These are phyloP conservation scores for Psittacula echo DNA, from an alignment of 2,797 vertebrate genomes.

Conservation along the genomic window DNA sequence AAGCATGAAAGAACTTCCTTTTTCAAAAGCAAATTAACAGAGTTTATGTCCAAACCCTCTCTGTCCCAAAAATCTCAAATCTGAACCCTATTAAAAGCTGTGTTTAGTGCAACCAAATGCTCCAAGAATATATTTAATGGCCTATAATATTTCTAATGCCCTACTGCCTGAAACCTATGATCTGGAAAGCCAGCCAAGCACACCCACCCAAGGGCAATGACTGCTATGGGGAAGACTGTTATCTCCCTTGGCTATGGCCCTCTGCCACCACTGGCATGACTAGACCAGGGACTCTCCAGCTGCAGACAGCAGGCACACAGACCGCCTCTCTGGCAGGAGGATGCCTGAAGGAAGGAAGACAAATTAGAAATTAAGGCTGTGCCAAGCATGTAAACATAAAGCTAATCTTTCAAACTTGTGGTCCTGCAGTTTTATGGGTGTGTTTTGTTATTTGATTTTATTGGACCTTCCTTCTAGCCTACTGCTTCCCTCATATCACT, in stretches of 20 bases:
- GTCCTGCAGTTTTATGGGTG: neutral
- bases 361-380: neutral
- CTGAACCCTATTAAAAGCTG: slow-evolving; percentile 60
- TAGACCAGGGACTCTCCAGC: neutral
- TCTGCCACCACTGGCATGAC: neutral
- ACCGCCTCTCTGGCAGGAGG: neutral
- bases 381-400: neutral
- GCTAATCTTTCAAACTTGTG: neutral
- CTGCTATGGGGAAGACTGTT: neutral
- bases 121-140: slow-evolving; percentile 41
- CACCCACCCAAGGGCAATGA: neutral
- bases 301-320: neutral
- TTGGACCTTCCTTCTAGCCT: neutral
- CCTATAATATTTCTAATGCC: slow-evolving; percentile 22
- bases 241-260: neutral
- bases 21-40: slow-evolving; percentile 65
- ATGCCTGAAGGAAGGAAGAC: neutral
- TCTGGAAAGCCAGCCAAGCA: neutral
- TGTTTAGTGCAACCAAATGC: slow-evolving; percentile 1
- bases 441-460: slow-evolving; percentile 17
- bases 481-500: neutral
- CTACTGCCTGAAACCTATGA: neutral
- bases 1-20: slow-evolving; percentile 68
- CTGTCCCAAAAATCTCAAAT: slow-evolving; percentile 62
- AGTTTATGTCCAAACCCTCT: slow-evolving; percentile 65